Evolutionary conservation across 2,113 vertebrate genomes (phyloP).

Genomic region (Sorex araneus): DNA sequence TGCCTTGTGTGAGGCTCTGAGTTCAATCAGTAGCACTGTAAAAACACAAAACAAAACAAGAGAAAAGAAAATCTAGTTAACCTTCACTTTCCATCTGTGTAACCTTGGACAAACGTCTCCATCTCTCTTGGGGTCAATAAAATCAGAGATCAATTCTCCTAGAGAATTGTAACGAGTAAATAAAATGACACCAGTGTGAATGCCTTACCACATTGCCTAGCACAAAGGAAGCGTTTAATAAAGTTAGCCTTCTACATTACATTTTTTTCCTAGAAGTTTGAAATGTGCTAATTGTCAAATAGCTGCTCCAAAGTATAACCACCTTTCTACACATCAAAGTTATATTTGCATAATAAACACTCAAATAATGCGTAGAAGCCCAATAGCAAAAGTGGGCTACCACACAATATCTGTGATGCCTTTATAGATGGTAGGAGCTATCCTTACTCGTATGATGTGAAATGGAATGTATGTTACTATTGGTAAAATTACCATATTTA

Average conservation of each 20-base stretch:
- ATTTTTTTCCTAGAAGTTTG: background rate
- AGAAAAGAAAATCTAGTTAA: background rate
- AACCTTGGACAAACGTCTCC: background rate
- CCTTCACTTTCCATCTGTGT: background rate
- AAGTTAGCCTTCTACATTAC: background rate
- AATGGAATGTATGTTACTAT: background rate
- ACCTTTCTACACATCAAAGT: background rate
- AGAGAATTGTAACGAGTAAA: background rate
- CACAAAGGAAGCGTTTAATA: background rate
- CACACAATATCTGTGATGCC: background rate
- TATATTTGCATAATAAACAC: background rate
- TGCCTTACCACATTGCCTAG: background rate
- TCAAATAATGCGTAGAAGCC: background rate
- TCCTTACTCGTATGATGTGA: background rate
- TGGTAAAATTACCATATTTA: background rate
- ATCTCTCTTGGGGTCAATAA: background rate
- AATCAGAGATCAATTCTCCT: background rate
- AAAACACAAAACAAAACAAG: too few species aligned
- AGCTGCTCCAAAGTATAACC: background rate
- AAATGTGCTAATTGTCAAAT: background rate
- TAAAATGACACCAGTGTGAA: background rate
- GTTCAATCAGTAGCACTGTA: too few species aligned
- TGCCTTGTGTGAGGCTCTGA: too few species aligned
- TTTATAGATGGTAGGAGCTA: background rate
- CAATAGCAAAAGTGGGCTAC: background rate